phyloP scores from a whole-genome alignment of 2,113 vertebrate genomes.

The Amphilophus citrinellus region DNA sequence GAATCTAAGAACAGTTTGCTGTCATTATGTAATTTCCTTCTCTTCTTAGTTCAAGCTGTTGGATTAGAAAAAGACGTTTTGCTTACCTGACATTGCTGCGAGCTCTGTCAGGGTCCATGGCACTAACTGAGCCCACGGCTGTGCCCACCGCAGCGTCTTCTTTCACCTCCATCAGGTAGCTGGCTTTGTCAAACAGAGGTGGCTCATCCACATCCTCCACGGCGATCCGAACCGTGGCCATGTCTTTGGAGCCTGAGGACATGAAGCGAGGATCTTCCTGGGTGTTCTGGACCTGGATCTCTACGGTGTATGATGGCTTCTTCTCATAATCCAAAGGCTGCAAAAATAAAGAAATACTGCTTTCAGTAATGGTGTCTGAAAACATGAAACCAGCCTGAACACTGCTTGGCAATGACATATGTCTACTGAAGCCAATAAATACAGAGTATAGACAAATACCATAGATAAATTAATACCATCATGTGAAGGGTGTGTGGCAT shows the following conservation, averaged over 20 bases:
- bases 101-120: conserved; percentile 88
- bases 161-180: conserved; percentile 90
- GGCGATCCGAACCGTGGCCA: conserved; percentile 85
- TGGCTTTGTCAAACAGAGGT: conserved; percentile 88
- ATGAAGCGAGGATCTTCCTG: conserved; percentile 86
- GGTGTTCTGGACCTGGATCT: conserved; percentile 91
- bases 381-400: neutral
- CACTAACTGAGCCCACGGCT: conserved; percentile 87
- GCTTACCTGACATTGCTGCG: conserved; percentile 90
- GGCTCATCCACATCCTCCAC: conserved; percentile 96
- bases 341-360: neutral
- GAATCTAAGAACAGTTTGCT: neutral
- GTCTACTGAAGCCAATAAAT: neutral
- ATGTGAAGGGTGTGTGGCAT: neutral
- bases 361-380: neutral
- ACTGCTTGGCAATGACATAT: neutral
- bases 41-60: neutral
- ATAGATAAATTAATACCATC: neutral
- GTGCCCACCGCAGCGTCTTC: conserved; percentile 88
- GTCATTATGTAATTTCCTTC: neutral
- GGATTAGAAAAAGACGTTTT: neutral
- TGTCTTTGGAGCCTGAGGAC: conserved; percentile 85
- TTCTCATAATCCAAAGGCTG: conserved; percentile 93
- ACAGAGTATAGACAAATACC: neutral
- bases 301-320: conserved; percentile 89